A percentile compares a stretch with the other conserved stretches of the same genome.
Conservation (phyloP, 2,888 invertebrate genomes). For the Eupithecia dodoneata region DNA sequence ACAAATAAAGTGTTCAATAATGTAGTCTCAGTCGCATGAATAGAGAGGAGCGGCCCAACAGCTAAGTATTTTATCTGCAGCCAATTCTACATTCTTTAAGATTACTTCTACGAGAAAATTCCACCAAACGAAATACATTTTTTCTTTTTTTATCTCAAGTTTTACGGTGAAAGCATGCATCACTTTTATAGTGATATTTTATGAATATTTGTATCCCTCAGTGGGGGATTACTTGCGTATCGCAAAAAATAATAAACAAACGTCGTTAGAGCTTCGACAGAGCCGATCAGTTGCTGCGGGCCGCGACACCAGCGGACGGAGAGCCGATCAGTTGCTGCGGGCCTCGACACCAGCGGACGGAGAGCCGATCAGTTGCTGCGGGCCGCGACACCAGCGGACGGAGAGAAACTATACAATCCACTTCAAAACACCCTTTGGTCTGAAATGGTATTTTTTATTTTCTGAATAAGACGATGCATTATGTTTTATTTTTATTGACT, state of each 20-base stretch:
- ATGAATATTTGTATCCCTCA: slow-evolving; percentile 32
- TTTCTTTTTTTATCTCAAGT: slow-evolving; percentile 17
- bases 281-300: slow-evolving; percentile 35
- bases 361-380: slow-evolving; percentile 35
- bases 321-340: no score
- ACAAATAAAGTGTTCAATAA: not conserved
- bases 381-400: not conserved
- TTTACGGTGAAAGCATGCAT: slow-evolving; percentile 30
- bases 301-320: not conserved
- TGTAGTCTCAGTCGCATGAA: not conserved
- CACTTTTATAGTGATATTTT: slow-evolving; percentile 32
- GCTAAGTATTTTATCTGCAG: not conserved
- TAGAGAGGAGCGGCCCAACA: not conserved
- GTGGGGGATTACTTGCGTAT: slow-evolving; percentile 36
- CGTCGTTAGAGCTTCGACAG: slow-evolving; percentile 36
- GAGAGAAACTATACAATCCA: not conserved
- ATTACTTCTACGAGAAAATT: slow-evolving; percentile 12
- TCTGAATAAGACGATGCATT: not conserved
- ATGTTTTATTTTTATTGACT: not conserved
- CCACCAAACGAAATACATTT: slow-evolving; percentile 15
- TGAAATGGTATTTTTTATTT: not conserved
- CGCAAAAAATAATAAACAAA: slow-evolving; percentile 40
- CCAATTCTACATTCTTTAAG: not conserved
- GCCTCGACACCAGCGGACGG: no score
- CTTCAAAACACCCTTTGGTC: not conserved